phyloP scores from a whole-genome alignment of 2,797 vertebrate genomes.

The Vespertilio murinus region DNA sequence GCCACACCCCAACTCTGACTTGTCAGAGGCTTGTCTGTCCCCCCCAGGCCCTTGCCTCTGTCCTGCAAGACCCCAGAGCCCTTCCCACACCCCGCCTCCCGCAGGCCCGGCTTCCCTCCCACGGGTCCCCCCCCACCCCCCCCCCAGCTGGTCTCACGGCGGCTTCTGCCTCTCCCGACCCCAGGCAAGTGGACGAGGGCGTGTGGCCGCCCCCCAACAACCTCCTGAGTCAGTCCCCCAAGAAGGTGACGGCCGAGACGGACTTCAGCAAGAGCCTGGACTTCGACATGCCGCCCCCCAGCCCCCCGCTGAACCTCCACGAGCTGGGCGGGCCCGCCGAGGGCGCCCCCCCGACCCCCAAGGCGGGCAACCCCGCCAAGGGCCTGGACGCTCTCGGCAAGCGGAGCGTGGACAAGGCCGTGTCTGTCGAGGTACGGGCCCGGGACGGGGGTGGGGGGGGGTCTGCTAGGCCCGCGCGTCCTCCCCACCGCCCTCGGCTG shows the following conservation, averaged over 20 bases:
- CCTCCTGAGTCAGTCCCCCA: conserved; percentile 89
- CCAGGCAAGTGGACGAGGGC: conserved; percentile 94
- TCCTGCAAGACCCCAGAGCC: not conserved
- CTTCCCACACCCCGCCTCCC: not conserved
- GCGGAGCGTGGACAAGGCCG: conserved; percentile 90
- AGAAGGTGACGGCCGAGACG: conserved; percentile 87
- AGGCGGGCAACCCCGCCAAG: conserved; percentile 81
- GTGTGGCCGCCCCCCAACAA: conserved; percentile 91
- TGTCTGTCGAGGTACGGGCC: conserved; percentile 91
- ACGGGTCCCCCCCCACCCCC: not conserved
- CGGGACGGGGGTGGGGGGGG: not conserved
- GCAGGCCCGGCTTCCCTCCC: not conserved
- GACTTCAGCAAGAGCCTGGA: conserved; percentile 91
- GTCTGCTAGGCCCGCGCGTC: not conserved
- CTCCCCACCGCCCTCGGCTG: not conserved
- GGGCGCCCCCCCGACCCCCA: conserved; percentile 84
- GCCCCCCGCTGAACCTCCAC: conserved; percentile 91
- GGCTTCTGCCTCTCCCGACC: conserved; percentile 18
- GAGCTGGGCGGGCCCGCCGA: conserved; percentile 83
- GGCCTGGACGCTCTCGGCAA: conserved; percentile 90
- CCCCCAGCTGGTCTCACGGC: not conserved
- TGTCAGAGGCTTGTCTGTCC: not conserved
- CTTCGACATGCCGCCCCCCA: conserved; percentile 90
- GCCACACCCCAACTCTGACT: not conserved
- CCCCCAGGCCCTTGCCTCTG: not conserved